Evolutionary conservation across 2,113 vertebrate species (phyloP).

Genomic region (Scomber scombrus): DNA sequence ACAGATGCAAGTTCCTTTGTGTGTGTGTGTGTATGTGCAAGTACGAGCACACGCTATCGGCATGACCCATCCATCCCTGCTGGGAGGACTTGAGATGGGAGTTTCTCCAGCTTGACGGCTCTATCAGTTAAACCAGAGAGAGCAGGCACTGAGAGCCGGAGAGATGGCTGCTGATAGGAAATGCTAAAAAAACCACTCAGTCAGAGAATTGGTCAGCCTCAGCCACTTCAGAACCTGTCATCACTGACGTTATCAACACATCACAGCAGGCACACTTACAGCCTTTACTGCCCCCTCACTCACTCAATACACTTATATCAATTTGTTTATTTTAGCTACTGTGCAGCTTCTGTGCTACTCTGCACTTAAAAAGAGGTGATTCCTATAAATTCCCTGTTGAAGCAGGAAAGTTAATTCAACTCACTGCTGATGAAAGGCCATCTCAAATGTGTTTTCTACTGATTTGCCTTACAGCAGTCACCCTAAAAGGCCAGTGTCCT

Average conservation of each 20-base stretch:
- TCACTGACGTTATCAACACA: conserved; percentile 54
- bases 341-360: neutral
- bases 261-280: conserved; percentile 29
- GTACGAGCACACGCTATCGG: neutral
- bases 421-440: too few species aligned
- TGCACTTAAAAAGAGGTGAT: too few species aligned
- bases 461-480: conserved; percentile 18
- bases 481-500: neutral
- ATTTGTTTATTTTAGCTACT: neutral
- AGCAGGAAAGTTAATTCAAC: too few species aligned
- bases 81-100: conserved; percentile 36
- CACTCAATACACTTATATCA: conserved; percentile 18
- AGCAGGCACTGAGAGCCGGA: conserved; percentile 46
- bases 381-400: too few species aligned
- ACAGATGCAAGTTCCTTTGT: neutral
- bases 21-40: neutral
- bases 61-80: conserved; percentile 15
- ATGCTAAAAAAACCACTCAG: conserved; percentile 56
- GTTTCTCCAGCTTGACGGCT: conserved; percentile 45
- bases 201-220: conserved; percentile 27
- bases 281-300: conserved; percentile 14
- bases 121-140: conserved; percentile 65
- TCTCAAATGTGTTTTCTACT: neutral
- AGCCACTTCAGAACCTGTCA: conserved; percentile 51
- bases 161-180: conserved; percentile 67